These are phyloP conservation scores for Smittia aterrima DNA, from an alignment of 2,888 invertebrate genomes.

Conservation along the genomic window DNA sequence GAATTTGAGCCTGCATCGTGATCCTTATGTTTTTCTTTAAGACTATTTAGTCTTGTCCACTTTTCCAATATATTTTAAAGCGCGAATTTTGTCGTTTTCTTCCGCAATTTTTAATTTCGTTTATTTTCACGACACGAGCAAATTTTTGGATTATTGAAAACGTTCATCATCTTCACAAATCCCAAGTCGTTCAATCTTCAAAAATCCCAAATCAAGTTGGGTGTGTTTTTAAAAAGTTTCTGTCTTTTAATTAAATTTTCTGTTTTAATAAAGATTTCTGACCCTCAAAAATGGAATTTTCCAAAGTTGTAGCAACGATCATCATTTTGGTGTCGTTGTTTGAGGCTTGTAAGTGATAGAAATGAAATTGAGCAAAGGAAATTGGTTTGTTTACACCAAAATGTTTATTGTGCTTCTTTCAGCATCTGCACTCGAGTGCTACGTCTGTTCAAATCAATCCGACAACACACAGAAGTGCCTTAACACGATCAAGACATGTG, in stretches of 20 bases:
- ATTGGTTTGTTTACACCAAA: not conserved
- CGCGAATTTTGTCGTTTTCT: not conserved
- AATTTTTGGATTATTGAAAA: not conserved
- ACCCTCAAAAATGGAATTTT: not conserved
- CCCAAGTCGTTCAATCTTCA: too few relatives aligned
- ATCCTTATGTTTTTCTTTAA: not conserved
- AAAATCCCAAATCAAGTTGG: too few relatives aligned
- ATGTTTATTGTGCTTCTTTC: too few relatives aligned
- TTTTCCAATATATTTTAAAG: not conserved
- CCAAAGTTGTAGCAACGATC: not conserved
- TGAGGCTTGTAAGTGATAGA: not conserved
- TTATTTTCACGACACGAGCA: not conserved
- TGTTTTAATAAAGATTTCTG: too few relatives aligned
- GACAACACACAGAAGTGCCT: slow-evolving; percentile 89
- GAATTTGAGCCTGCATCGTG: slow-evolving; percentile 30
- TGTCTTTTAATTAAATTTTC: too few relatives aligned
- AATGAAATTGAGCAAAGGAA: not conserved
- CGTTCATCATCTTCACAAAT: too few relatives aligned
- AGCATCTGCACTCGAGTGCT: slow-evolving; percentile 75
- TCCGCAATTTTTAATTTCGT: not conserved
- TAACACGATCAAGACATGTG: slow-evolving; percentile 87
- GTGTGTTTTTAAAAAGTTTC: too few relatives aligned
- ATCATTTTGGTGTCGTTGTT: not conserved
- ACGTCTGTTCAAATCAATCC: slow-evolving; percentile 91
- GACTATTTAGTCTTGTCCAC: not conserved